Percentiles rank a stretch among this genome's conserved stretches.
Conservation (phyloP, 1,140 invertebrate genomes). For the Sminthurinus signatus region DNA sequence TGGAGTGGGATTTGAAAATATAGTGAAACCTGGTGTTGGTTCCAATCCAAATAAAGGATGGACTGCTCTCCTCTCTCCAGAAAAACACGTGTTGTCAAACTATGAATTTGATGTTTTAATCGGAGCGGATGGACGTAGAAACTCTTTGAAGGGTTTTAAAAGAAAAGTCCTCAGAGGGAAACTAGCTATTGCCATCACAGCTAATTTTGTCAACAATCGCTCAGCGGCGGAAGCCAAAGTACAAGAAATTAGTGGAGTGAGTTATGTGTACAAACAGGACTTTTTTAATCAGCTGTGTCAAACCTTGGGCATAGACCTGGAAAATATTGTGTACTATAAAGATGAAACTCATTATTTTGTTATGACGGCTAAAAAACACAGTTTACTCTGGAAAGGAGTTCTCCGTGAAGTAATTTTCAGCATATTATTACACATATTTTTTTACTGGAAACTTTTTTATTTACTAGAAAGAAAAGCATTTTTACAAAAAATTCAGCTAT, state of each 20-base stretch:
- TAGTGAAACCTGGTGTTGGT: conserved; percentile 45
- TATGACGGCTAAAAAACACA: conserved; percentile 57
- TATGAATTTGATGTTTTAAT: conserved; percentile 56
- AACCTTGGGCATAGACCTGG: conserved; percentile 53
- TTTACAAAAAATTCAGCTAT: background rate
- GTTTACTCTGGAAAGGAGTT: conserved; percentile 53
- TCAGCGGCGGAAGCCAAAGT: conserved; percentile 50
- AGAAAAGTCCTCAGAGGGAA: conserved; percentile 56
- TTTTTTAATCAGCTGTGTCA: conserved; percentile 50
- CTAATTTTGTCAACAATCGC: conserved; percentile 55
- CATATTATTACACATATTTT: no score
- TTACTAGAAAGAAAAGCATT: background rate
- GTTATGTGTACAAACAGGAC: conserved; percentile 54
- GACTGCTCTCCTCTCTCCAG: conserved; percentile 48
- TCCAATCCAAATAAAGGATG: conserved; percentile 46
- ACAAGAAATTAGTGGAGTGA: conserved; percentile 54
- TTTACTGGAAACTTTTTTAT: background rate
- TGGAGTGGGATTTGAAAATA: conserved; percentile 49
- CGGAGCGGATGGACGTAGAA: conserved; percentile 55
- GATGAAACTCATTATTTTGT: conserved; percentile 54
- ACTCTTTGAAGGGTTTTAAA: conserved; percentile 51
- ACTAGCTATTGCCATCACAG: conserved; percentile 57
- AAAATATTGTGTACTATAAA: conserved; percentile 57
- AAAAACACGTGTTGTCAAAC: conserved; percentile 49
- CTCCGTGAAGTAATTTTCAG: conserved; percentile 46